Percentiles rank a stretch among this genome's conserved stretches.
phyloP scores from a whole-genome alignment of 2,113 vertebrate genomes.

The Eptesicus fuscus region DNA sequence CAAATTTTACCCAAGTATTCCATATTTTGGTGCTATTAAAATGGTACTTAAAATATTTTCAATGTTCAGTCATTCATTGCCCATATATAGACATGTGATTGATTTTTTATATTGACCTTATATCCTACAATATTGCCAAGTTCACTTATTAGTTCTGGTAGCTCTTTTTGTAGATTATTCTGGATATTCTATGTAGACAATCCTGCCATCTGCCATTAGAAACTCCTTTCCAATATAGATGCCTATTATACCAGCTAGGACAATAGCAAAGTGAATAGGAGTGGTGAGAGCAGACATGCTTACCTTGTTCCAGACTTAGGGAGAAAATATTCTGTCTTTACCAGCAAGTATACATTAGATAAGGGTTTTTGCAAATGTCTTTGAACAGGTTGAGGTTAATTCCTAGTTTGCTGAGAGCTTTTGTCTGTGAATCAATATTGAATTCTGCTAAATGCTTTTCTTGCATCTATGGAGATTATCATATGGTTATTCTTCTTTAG shows the following conservation, averaged over 20 bases:
- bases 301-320: background rate
- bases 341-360: background rate
- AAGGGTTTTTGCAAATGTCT: background rate
- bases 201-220: background rate
- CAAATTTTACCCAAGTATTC: background rate
- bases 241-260: background rate
- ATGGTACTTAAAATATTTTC: background rate
- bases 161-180: background rate
- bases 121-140: background rate
- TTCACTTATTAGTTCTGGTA: background rate
- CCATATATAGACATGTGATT: background rate
- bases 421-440: background rate
- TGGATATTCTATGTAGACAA: background rate
- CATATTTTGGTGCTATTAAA: background rate
- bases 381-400: background rate
- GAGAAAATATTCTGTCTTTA: background rate
- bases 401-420: background rate
- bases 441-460: slow-evolving; percentile 27
- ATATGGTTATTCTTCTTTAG: background rate
- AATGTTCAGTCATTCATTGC: background rate
- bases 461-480: background rate
- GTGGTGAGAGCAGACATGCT: background rate
- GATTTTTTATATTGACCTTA: background rate
- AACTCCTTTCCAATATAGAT: background rate
- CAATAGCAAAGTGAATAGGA: background rate